Conservation (phyloP, 2,113 vertebrate species). For the Aegithalos caudatus region DNA sequence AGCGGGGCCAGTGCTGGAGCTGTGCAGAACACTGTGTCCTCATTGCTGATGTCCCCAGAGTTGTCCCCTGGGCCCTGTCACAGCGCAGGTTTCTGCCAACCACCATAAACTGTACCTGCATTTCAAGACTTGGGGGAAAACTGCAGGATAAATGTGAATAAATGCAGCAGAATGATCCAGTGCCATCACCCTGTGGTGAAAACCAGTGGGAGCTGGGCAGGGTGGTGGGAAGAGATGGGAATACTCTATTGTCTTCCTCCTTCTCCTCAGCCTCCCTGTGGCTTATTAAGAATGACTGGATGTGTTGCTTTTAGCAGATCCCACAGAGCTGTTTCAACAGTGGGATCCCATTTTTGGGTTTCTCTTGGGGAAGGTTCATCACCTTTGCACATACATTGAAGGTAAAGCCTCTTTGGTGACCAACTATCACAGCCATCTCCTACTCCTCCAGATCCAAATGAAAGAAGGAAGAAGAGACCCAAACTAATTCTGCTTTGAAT, state of each 20-base stretch:
- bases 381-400: rapidly evolving
- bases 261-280: not conserved
- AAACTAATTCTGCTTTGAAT: not conserved
- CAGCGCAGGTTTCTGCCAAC: rapidly evolving
- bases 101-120: rapidly evolving
- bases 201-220: not conserved
- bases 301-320: not conserved
- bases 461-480: not conserved
- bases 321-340: not conserved
- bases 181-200: rapidly evolving
- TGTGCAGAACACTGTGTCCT: not conserved
- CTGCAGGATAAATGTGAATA: not conserved
- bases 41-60: rapidly evolving
- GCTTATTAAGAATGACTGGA: not conserved
- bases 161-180: rapidly evolving
- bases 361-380: not conserved
- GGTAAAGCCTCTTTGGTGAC: not conserved
- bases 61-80: not conserved
- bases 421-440: rapidly evolving
- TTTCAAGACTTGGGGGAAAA: not conserved
- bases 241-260: not conserved
- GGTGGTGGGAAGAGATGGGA: not conserved
- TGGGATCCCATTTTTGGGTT: not conserved
- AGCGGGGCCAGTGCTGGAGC: rapidly evolving
- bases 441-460: not conserved